Evolutionary conservation across 2,888 invertebrate genomes (phyloP), one percentile per base, ranked within the genome.

Genomic region (Aporophyla lueneburgensis): DNA sequence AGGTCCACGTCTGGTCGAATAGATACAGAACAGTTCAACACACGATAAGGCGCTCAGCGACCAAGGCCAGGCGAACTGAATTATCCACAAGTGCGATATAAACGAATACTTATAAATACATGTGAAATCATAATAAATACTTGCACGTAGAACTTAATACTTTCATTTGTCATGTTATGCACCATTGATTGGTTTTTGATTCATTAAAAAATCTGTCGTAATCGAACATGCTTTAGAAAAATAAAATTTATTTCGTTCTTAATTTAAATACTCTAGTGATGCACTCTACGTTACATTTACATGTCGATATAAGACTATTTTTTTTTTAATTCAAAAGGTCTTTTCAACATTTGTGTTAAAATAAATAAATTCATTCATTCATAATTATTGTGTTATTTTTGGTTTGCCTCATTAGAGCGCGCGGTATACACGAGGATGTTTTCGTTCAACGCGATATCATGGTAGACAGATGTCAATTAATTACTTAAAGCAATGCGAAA

Each of bases 21-120:
- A 79, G 83, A 82, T 84, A 88, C 85, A 87, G 77, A 93, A 86
- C 93, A 94, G 96, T 96, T 96, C 96, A 96, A 96, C 95, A 96
- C 89, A 96, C 96, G 96, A 96, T 96, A 96, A 96, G 93, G 93
- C 92, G 92, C 92, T 92, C 92, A 74, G 49, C 86, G 76, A 91
- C 92, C 96, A 96, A 96, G 96, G 96, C 95, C 96, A 93, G 91
- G 86, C 86, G 88, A 81, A 83, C 88, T 83, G 83, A 91, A 88
- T 92, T 93, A 93, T 93, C 92, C 92, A 90, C 86, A 82, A 88
- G 78, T 87, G 76, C 71, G 81, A 85, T 84, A 88, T 82, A 74
- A 86, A 78, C 63, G 61, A 68, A 81, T 83, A 84, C 87, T 86
- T 86, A 86, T 61, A 72, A 77, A 74, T 81, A 74, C 49, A 61